Evolutionary conservation across 2,888 invertebrate genomes (phyloP).

Genomic region (Venusia cambrica): DNA sequence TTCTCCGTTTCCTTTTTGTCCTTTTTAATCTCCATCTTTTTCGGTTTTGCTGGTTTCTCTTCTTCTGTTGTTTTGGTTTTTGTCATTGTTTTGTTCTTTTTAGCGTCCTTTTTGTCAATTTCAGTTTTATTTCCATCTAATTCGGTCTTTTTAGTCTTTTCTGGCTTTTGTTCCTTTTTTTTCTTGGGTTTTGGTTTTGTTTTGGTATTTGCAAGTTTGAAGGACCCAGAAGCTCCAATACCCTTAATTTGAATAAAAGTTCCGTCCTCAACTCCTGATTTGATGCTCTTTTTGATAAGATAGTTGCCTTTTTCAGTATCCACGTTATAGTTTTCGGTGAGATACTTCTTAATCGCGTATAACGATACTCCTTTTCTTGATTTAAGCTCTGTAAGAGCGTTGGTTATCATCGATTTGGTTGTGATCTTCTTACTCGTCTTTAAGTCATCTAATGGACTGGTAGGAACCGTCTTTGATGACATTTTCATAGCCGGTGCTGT

Average conservation of each 20-base stretch:
- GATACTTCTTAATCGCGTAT: constrained; percentile 63
- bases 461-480: constrained; percentile 32
- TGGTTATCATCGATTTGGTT: constrained; percentile 57
- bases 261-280: constrained; percentile 54
- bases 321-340: constrained; percentile 49
- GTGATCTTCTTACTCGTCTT: constrained; percentile 45
- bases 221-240: constrained; percentile 60
- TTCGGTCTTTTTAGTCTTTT: constrained; percentile 22
- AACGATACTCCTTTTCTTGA: constrained; percentile 61
- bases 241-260: constrained; percentile 58
- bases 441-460: constrained; percentile 36
- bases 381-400: constrained; percentile 52
- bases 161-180: constrained; percentile 22
- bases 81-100: constrained; percentile 26
- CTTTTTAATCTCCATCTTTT: constrained; percentile 4
- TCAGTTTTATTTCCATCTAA: no score
- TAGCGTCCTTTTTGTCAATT: constrained; percentile 21
- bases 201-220: constrained; percentile 49
- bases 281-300: constrained; percentile 58
- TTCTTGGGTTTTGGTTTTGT: constrained; percentile 34
- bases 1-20: constrained; percentile 2
- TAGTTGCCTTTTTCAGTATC: constrained; percentile 52
- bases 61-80: constrained; percentile 20
- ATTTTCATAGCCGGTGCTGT: constrained; percentile 5
- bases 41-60: constrained; percentile 4